A percentile compares a stretch with the other conserved stretches of the same genome.
Evolutionary conservation across 2,797 vertebrate species (phyloP).

Genomic region (Enteromius fasciolatus): DNA sequence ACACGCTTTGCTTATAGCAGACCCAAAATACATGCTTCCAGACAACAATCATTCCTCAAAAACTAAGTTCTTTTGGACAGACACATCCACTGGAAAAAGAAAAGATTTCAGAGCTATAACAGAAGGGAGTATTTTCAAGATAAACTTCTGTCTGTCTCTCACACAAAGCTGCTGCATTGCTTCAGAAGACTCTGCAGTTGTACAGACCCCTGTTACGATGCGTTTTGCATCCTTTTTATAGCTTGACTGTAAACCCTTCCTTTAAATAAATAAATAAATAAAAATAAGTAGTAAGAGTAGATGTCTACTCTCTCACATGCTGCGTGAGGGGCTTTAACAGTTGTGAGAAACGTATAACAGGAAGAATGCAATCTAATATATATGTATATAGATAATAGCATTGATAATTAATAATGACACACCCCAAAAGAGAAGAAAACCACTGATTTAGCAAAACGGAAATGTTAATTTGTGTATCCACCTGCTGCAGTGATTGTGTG

Average conservation of each 20-base stretch:
- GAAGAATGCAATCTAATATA: too few relatives aligned
- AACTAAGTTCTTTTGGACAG: constrained; percentile 7
- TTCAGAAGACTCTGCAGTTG: neutral
- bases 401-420: neutral
- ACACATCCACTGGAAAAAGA: neutral
- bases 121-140: neutral
- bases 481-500: neutral
- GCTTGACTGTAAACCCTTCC: neutral
- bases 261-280: neutral
- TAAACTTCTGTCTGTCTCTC: neutral
- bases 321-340: neutral
- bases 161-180: neutral
- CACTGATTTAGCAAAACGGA: neutral
- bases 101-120: neutral
- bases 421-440: neutral
- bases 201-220: neutral
- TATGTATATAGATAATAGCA: neutral
- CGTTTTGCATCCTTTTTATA: neutral
- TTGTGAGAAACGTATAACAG: too few relatives aligned
- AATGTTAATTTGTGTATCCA: neutral
- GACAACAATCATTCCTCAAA: neutral
- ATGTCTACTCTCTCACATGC: neutral
- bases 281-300: too few relatives aligned
- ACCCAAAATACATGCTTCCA: neutral
- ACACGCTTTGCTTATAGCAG: constrained; percentile 16